Conservation (phyloP, 2,888 invertebrate species). For the Eueremaeus valkanovi region DNA sequence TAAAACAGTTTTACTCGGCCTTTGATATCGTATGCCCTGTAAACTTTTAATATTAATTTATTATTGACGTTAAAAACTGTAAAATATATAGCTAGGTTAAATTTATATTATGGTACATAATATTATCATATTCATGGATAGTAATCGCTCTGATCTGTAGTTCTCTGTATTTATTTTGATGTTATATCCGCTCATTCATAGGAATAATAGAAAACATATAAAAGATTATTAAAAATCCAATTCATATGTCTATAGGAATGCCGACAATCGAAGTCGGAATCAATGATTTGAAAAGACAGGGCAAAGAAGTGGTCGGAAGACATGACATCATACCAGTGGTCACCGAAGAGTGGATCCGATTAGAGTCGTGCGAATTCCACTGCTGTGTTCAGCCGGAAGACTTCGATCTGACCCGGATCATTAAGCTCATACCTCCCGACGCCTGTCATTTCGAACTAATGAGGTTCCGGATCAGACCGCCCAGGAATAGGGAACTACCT, state of each 20-base stretch:
- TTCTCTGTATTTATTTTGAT: too few species aligned
- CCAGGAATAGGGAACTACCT: conserved; percentile 92
- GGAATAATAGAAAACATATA: neutral
- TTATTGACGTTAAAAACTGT: too few species aligned
- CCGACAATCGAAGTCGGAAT: conserved; percentile 94
- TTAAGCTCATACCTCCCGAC: conserved; percentile 83
- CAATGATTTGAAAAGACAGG: conserved; percentile 95
- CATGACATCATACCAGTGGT: conserved; percentile 98
- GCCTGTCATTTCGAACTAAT: conserved; percentile 95
- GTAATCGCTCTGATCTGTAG: too few species aligned
- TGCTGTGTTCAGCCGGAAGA: conserved; percentile 85
- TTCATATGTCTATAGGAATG: conserved; percentile 61
- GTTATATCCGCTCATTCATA: too few species aligned
- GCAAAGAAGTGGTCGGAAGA: conserved; percentile 96
- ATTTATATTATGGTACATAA: too few species aligned
- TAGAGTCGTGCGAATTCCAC: conserved; percentile 92
- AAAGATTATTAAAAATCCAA: neutral
- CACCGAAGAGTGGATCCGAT: conserved; percentile 98
- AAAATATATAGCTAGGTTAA: too few species aligned
- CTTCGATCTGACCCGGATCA: conserved; percentile 60
- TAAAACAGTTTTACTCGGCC: too few species aligned
- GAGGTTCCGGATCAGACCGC: conserved; percentile 90
- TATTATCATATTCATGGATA: too few species aligned
- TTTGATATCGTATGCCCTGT: too few species aligned
- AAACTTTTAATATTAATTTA: too few species aligned